Evolutionary conservation across 1,140 invertebrate species (phyloP), one percentile per base, ranked within the genome.

Genomic region (Calephelis virginiensis): DNA sequence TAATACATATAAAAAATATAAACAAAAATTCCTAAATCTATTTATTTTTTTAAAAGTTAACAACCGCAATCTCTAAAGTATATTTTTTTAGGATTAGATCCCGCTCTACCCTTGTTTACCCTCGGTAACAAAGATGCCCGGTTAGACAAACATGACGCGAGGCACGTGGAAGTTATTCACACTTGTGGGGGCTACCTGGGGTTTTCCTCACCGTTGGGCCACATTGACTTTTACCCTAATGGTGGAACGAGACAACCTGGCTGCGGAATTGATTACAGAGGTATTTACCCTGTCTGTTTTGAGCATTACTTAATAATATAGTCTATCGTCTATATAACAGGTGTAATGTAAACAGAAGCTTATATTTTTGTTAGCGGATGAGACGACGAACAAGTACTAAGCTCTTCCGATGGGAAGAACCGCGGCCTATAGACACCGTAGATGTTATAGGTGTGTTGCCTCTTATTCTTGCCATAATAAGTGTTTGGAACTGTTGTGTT

Each of bases 81-180:
- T 45, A 43, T 68, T 28, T 67, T 74, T 78, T 47, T 68, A 92
- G 91, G 93, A 45, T 77, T 94, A 43, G 93, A 94, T 76, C 94
- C 94, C 43, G 93, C 94, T 0, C 69, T 89, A n/a, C 93, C 93
- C 0, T 67, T 92, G 0, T 94, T 93, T 72, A 82, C 84, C 0
- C 53, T 86, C 12, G 80, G 83, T 56, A 90, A 90, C 61, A 89
- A 86, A n/a, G 83, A 86, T 46, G 89, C 92, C 13, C 91, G 95
- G 7, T 79, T 97, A 1, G 94, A 95, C 73, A 85, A 86, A 47
- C 91, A 87, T 50, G 95, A 96, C 78, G 95, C 94, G 0, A 70
- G 92, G 7, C 94, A 94, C 74, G 95, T 96, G 1, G 94, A 96
- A 82, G 93, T 95, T 1, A 93, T 97, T 68, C 96, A 97, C 76